Conservation (phyloP, 1,140 invertebrate genomes). For the Aphelenchoides fujianensis region DNA sequence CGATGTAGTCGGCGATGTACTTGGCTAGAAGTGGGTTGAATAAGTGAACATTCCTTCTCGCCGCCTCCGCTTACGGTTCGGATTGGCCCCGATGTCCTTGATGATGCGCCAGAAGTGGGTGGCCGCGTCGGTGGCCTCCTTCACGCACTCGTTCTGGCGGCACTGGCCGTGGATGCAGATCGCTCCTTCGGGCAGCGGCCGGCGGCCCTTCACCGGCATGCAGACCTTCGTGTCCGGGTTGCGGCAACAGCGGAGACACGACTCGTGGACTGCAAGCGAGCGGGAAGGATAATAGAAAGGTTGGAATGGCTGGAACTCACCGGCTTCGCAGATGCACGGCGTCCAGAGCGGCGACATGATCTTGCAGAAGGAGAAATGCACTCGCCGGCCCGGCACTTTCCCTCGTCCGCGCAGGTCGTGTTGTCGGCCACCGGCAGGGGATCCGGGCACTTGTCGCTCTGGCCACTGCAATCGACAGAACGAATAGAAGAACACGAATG, state of each 20-base stretch:
- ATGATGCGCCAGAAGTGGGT: constrained; percentile 40
- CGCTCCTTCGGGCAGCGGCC: constrained; percentile 38
- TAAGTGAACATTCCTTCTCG: background rate
- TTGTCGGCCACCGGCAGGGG: constrained; percentile 37
- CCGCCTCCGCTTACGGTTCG: constrained; percentile 22
- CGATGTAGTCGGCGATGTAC: constrained; percentile 41
- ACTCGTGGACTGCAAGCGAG: constrained; percentile 24
- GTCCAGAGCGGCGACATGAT: constrained; percentile 18
- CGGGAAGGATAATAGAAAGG: constrained; percentile 3
- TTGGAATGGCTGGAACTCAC: constrained; percentile 28
- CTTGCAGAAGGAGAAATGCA: constrained; percentile 44
- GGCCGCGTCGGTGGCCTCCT: constrained; percentile 34
- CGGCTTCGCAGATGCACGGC: constrained; percentile 44
- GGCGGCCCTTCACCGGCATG: constrained; percentile 21
- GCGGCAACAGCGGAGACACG: constrained; percentile 40
- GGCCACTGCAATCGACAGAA: constrained; percentile 35
- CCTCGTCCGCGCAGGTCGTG: constrained; percentile 42
- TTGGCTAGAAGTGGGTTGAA: constrained; percentile 30
- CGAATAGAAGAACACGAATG: background rate
- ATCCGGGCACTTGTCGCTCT: constrained; percentile 39
- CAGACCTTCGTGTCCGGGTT: constrained; percentile 21
- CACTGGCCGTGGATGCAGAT: constrained; percentile 49
- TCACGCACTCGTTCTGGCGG: constrained; percentile 36
- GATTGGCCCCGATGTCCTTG: constrained; percentile 30
- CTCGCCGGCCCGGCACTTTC: constrained; percentile 36